Evolutionary conservation across 2,797 vertebrate genomes (phyloP), one percentile per base, ranked within the genome.

Genomic region (Moxostoma hubbsi): DNA sequence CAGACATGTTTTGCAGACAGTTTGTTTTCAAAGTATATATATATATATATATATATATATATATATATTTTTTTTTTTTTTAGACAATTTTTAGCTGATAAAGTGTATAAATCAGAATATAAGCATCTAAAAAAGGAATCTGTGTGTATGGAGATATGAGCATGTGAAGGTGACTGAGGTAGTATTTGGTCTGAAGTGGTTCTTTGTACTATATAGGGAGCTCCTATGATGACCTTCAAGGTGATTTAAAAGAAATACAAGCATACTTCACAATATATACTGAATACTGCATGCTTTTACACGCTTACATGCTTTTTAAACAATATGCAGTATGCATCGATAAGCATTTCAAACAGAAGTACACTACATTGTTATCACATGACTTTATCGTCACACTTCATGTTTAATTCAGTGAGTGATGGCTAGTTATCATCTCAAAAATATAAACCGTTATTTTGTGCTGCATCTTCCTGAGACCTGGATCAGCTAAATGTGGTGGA

Each of bases 121-220:
- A 53, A 10, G 64, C 16, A 24, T 65, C 65, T 80, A 73, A 80
- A 70, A 81, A 71, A 77, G 64, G 80, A 15, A 53, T 24, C 58
- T 68, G 65, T 18, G n/a, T 4, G 79, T 65, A 61, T 49, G 45
- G 53, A 50, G 50, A 73, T 67, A 11, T 85, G 86, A 84, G 69
- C 1, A 0, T 73, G 54, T 75, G 5, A 82, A 81, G 84, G 81
- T 84, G 82, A 84, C 69, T 24, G 49, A 16, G 65, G 50, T 12
- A 12, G n/a, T 71, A 47, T 13, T 12, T 13, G 43, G 49, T 43
- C 13, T 69, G 3, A 4, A n/a, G 18, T 12, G n/a, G 1, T 16
- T 71, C 16, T 57, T 43, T 7, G 10, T 36, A 5, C n/a, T 57
- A 15, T 46, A 5, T 46, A 64, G 62, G 13, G n/a, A 2, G 62